These are phyloP conservation scores for Synodontis membranacea DNA, from an alignment of 2,113 vertebrate species.

Conservation along the genomic window DNA sequence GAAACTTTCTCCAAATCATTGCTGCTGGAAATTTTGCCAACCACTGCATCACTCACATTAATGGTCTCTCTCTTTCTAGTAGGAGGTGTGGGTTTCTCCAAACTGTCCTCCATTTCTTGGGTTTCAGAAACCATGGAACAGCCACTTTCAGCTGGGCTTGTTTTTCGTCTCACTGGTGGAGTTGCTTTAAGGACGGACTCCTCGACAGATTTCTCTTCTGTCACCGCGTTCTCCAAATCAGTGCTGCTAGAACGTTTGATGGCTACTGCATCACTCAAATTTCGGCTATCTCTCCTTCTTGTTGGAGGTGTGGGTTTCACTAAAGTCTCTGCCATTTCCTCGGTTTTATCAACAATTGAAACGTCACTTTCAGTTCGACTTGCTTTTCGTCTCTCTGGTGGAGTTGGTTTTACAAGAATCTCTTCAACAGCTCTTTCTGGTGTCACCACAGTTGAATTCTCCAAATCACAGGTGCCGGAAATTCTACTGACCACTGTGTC, in stretches of 20 bases:
- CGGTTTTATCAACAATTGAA: not conserved
- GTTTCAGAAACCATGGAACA: not conserved
- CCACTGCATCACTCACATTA: not conserved
- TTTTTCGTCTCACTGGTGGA: conserved; percentile 40
- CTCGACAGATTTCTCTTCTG: not conserved
- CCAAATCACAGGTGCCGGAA: not conserved
- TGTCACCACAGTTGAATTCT: not conserved
- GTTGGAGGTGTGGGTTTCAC: conserved; percentile 19
- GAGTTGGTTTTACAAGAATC: not conserved
- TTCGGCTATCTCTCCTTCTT: not conserved
- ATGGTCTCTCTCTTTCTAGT: conserved; percentile 23
- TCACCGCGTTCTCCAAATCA: not conserved
- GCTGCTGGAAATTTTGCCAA: not conserved
- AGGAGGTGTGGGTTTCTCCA: conserved; percentile 29
- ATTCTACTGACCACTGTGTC: not conserved
- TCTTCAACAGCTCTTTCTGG: not conserved
- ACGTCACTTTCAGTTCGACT: not conserved
- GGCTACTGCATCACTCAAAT: not conserved
- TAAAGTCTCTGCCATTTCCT: not conserved
- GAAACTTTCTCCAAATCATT: not conserved
- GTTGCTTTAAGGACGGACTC: conserved; percentile 10
- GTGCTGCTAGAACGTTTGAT: not conserved
- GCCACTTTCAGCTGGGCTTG: conserved; percentile 17
- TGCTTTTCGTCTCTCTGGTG: conserved; percentile 10
- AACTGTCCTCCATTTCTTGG: conserved; percentile 11